These are phyloP conservation scores for Cetoscarus ocellatus DNA, from an alignment of 2,797 vertebrate species.

Conservation along the genomic window DNA sequence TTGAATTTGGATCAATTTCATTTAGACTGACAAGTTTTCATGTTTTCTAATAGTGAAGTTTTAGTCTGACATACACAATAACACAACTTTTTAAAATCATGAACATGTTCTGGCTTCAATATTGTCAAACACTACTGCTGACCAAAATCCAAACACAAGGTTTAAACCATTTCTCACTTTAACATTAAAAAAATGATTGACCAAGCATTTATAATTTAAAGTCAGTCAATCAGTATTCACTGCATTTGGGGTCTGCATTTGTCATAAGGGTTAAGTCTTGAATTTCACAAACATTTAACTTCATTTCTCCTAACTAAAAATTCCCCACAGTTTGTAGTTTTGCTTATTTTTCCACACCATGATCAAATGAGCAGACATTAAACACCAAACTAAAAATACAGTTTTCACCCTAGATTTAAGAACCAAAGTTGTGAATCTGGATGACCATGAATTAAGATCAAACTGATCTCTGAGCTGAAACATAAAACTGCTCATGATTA, in stretches of 20 bases:
- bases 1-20: too few species aligned
- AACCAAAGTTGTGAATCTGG: not conserved
- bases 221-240: not conserved
- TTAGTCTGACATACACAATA: too few species aligned
- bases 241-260: not conserved
- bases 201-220: too few species aligned
- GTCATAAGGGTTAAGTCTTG: not conserved
- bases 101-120: too few species aligned
- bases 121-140: too few species aligned
- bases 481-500: not conserved
- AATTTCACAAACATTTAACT: not conserved
- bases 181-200: too few species aligned
- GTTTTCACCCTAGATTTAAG: not conserved
- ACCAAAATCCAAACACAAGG: too few species aligned
- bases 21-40: too few species aligned
- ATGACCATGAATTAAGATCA: not conserved
- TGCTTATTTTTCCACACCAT: not conserved
- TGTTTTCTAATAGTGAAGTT: too few species aligned
- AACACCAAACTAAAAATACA: not conserved
- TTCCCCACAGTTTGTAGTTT: not conserved
- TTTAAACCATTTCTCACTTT: too few species aligned
- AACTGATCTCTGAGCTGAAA: not conserved
- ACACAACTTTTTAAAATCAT: too few species aligned
- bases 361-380: not conserved
- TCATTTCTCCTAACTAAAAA: not conserved